Base-by-base conservation (phyloP, 2,888 invertebrate species). In the Liopterus haemorrhoidalis region DNA sequence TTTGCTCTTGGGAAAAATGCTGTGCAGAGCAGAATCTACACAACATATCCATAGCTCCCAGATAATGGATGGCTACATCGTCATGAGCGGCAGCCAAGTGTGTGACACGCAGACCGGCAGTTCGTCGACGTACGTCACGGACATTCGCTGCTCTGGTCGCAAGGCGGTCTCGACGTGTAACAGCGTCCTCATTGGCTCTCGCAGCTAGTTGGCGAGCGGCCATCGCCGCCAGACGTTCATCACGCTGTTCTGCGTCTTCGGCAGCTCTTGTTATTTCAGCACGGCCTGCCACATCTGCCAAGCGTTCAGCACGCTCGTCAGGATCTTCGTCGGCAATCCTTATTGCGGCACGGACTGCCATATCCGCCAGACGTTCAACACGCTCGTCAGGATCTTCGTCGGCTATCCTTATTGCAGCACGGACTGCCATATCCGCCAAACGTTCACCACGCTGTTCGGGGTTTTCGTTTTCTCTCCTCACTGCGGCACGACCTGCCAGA, bases 241-340 rank as follows among this genome's bases (percentile, higher is more conserved):
- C 6, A 8, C 24, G 11, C 9, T 31, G 20, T 12, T 33, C 16
- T 2, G 41, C 33, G 4, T 22, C 25, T 12, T 41, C 41, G 5
- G 16, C 14, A 18, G 32, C 5, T 9, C 41, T 16, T 9, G 32
- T 27, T n/a, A 27, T 35, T 5, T 32, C 41, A 3, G 27, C 28
- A 25, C 41, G 8, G 11, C 20, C 41, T 9, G 41, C 41, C 15
- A 33, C 35, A 12, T 22, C 33, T 21, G 14, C 35, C 9, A 41
- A 20, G 18, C 41, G 22, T 2, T 32, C 41, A 18, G 14, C 14
- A n/a, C 41, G 20, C 16, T 41, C 14, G 3, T 15, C 19, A 2
- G 32, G 32, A 21, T 32, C 35, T 12, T 41, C 41, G n/a, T 35
- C 15, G 35, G 41, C 41, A 16, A 32, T 41, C 5, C 33, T 35